These are phyloP conservation scores for Glaucidium brasilianum DNA, from an alignment of 2,113 vertebrate species.

Conservation along the genomic window DNA sequence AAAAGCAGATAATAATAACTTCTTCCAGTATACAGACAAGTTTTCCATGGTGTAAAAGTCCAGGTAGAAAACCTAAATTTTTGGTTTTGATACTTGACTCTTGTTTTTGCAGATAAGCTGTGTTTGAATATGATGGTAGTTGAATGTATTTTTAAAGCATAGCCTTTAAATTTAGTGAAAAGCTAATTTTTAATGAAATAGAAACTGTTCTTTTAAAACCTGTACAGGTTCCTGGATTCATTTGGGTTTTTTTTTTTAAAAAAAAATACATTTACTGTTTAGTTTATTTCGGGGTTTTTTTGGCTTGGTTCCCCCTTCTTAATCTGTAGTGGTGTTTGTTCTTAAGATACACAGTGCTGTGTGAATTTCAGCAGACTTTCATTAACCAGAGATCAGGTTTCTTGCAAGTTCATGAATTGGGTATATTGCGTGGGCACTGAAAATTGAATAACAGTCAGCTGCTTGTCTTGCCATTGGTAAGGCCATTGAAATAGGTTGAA, in stretches of 20 bases:
- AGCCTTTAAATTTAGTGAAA: not conserved
- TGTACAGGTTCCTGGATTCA: not conserved
- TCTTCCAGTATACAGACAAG: not conserved
- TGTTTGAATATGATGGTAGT: not conserved
- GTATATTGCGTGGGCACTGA: not conserved
- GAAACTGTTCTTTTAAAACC: not conserved
- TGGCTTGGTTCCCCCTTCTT: not conserved
- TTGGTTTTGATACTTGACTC: not conserved
- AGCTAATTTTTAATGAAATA: not conserved
- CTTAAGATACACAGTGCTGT: not conserved
- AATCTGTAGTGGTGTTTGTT: not conserved
- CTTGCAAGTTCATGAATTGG: not conserved
- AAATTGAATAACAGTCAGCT: not conserved
- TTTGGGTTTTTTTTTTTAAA: too few species aligned
- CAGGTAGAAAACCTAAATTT: not conserved
- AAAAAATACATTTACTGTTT: not conserved
- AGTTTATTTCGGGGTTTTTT: not conserved
- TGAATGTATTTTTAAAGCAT: not conserved
- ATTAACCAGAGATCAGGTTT: not conserved
- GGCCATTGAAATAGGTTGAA: not conserved
- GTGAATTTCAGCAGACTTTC: not conserved
- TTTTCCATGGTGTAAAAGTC: not conserved
- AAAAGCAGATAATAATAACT: not conserved
- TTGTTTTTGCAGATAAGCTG: not conserved
- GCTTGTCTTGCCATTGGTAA: not conserved